Base-by-base conservation (phyloP, 1,140 invertebrate genomes). In the Drosophila quadrilineata region DNA sequence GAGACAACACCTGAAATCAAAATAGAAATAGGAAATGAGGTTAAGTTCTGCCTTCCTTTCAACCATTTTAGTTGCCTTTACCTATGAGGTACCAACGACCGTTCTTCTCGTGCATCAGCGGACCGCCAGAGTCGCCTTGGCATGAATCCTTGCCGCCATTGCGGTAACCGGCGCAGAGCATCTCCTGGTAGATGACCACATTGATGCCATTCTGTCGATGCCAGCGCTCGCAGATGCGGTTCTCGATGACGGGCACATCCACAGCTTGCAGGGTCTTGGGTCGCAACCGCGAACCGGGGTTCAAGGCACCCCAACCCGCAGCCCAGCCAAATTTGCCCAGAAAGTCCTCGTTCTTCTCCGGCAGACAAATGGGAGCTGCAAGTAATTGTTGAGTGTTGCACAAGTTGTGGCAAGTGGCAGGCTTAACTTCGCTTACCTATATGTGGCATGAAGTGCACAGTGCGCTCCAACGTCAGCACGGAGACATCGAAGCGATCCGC, bases 141-240 rank as follows among this genome's bases (percentile, higher is more conserved):
- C 92, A 91, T 48, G 91, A 92, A 79, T 92, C 92, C 74, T 96
- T 95, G 3, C 96, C 96, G 2, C 98, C 98, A 14, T 94, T 94
- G 60, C 95, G 92, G 89, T 98, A 98, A 1, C 97, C 98, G 3
- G 97, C 98, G 90, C 98, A 99, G 89, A 99, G 94, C 97, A 99
- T 99, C 91, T 98, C 97, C 54, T 97, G 96, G 88, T 97, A 97
- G 75, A 98, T 98, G 5, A 97, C 94, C 26, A 98, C 97, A 88
- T 97, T 97, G 72, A 98, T 98, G 49, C 94, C 94, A 75, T 95
- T 95, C 35, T 94, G 94, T 48, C 94, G 91, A 89, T 95, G 94
- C 94, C 94, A 95, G 43, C 94, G 91, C 88, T 97, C 96, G 84
- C 96, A 97, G 41, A 96, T 92, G 67, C 93, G 91, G 88, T 97